Conservation (phyloP, 2,113 vertebrate species). For the Baryphthengus martii region DNA sequence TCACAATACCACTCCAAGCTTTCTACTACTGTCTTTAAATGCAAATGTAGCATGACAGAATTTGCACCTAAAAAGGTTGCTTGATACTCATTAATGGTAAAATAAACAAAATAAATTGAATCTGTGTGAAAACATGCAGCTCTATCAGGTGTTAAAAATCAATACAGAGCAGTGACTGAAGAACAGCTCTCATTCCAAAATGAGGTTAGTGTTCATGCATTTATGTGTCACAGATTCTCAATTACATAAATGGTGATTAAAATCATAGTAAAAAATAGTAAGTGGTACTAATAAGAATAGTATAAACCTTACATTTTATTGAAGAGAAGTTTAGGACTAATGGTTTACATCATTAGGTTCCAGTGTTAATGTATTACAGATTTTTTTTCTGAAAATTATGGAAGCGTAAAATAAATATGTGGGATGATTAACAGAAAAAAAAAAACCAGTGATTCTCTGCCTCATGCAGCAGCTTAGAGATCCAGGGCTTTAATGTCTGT, state of each 20-base stretch:
- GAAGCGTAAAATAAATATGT: not conserved
- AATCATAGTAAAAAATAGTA: not conserved
- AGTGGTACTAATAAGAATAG: not conserved
- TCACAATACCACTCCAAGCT: not conserved
- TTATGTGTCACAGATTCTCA: not conserved
- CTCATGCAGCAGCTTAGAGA: not conserved
- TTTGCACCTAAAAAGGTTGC: not conserved
- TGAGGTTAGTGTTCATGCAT: not conserved
- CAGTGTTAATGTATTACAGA: not conserved
- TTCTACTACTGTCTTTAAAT: not conserved
- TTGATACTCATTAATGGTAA: not conserved
- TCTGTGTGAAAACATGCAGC: not conserved
- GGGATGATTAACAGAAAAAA: not conserved
- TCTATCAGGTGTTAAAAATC: not conserved
- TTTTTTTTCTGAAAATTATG: not conserved
- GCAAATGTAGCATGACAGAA: not conserved
- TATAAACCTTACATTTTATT: not conserved
- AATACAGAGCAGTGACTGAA: not conserved
- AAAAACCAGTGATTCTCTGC: not conserved
- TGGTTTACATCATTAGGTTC: not conserved
- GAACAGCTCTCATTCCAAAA: not conserved
- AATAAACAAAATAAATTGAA: not conserved
- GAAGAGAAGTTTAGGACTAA: not conserved
- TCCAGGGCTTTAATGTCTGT: not conserved
- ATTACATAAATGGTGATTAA: not conserved